phyloP scores from a whole-genome alignment of 2,113 vertebrate species.

The Andinoacara biseriatus region DNA sequence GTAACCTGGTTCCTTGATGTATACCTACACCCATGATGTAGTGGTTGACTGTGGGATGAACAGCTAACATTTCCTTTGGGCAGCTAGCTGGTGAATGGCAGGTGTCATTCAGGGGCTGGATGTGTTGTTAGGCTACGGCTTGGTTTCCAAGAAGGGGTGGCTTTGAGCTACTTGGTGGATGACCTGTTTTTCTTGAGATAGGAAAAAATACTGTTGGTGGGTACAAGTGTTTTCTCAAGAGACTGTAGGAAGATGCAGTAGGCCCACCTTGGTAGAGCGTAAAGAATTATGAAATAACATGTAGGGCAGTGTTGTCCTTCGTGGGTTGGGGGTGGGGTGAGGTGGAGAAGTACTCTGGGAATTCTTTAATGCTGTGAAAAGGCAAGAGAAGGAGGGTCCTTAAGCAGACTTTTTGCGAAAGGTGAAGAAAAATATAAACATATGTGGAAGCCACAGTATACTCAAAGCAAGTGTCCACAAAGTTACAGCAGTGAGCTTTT shows the following conservation, averaged over 20 bases:
- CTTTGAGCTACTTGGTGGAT: conserved; percentile 26
- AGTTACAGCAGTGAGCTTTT: neutral
- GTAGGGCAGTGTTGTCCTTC: conserved; percentile 8
- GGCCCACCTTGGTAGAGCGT: neutral
- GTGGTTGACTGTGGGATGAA: conserved; percentile 46
- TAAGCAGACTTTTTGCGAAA: neutral
- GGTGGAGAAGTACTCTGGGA: conserved; percentile 36
- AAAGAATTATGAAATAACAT: neutral
- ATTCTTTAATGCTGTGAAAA: conserved; percentile 31
- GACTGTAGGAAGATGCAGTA: neutral
- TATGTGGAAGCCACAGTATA: conserved; percentile 6
- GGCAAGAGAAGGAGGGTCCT: neutral
- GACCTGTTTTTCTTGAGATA: conserved; percentile 22
- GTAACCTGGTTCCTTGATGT: conserved; percentile 8
- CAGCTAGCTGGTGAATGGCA: conserved; percentile 51
- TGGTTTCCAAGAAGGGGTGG: conserved; percentile 41
- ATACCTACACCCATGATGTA: conserved; percentile 28
- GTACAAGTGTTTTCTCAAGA: conserved; percentile 12
- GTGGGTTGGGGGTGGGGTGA: neutral
- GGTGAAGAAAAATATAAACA: neutral
- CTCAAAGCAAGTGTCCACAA: neutral
- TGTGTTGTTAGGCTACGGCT: conserved; percentile 57
- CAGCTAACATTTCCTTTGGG: conserved; percentile 55
- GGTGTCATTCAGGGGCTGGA: conserved; percentile 59
- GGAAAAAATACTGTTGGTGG: neutral